These are phyloP conservation scores for Gallirallus australis DNA, from an alignment of 2,797 vertebrate species.

Conservation along the genomic window DNA sequence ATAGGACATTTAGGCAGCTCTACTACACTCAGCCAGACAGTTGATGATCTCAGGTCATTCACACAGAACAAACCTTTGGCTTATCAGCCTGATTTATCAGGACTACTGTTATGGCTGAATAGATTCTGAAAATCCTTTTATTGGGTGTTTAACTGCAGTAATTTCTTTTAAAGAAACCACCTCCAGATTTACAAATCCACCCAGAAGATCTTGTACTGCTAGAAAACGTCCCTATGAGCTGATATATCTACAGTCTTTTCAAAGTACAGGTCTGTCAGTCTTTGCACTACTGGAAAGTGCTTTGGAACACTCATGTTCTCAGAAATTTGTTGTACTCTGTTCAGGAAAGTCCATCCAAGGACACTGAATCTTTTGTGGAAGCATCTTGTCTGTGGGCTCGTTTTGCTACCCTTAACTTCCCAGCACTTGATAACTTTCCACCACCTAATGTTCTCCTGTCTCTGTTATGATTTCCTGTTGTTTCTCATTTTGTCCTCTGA, in stretches of 20 bases:
- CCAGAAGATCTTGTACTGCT: neutral
- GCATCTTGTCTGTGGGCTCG: neutral
- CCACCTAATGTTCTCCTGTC: neutral
- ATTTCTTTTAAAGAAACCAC: neutral
- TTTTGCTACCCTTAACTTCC: neutral
- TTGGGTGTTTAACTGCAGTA: neutral
- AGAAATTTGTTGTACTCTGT: fast-evolving
- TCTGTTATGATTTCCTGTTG: neutral
- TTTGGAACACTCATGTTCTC: neutral
- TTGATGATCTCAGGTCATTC: neutral
- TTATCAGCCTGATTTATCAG: neutral
- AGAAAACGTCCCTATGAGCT: neutral
- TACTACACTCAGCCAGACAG: neutral
- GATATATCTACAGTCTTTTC: neutral
- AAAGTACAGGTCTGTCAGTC: neutral
- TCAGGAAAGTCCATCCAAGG: neutral
- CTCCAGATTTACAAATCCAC: neutral
- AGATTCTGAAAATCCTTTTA: neutral
- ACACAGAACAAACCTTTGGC: neutral
- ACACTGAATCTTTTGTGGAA: neutral
- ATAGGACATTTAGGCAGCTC: neutral
- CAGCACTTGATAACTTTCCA: neutral
- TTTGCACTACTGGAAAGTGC: neutral
- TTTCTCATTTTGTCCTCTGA: neutral
- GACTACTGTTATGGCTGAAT: neutral